Conservation (phyloP, 2,797 vertebrate genomes). For the Chiroxiphia lanceolata region DNA sequence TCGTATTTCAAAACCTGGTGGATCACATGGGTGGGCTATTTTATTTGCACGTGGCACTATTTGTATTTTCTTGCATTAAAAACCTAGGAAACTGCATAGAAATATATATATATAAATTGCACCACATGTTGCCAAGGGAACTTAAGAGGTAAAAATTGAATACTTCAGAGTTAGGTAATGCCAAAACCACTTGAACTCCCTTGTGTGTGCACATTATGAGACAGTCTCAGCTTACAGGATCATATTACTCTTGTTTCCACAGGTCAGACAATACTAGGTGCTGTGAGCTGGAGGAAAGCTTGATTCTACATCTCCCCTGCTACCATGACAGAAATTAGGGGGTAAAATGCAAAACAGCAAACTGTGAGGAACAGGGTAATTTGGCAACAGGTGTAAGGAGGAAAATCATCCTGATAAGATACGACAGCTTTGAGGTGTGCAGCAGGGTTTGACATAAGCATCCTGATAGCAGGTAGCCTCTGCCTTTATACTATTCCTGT, state of each 20-base stretch:
- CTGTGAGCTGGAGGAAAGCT: not conserved
- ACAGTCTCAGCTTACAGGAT: not conserved
- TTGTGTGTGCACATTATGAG: not conserved
- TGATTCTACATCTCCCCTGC: not conserved
- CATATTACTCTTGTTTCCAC: conserved; percentile 15
- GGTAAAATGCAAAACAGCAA: not conserved
- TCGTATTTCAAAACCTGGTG: not conserved
- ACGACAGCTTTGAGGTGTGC: not conserved
- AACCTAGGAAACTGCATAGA: conserved; percentile 49
- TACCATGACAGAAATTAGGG: not conserved
- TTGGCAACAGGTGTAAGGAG: not conserved
- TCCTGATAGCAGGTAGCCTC: not conserved
- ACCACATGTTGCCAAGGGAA: conserved; percentile 13
- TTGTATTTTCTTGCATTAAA: conserved; percentile 43
- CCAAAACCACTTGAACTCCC: conserved; percentile 53
- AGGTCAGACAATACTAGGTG: not conserved
- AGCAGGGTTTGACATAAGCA: not conserved
- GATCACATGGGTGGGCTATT: conserved; percentile 2
- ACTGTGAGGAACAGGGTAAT: not conserved
- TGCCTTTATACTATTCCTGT: not conserved
- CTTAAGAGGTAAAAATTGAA: not conserved
- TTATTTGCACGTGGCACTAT: conserved; percentile 20
- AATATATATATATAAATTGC: not conserved
- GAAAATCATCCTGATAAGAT: not conserved
- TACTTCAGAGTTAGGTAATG: conserved; percentile 39